A percentile compares a stretch with the other conserved stretches of the same genome.
Evolutionary conservation across 2,113 vertebrate species (phyloP).

Genomic region (Astatotilapia flaviijosephi): DNA sequence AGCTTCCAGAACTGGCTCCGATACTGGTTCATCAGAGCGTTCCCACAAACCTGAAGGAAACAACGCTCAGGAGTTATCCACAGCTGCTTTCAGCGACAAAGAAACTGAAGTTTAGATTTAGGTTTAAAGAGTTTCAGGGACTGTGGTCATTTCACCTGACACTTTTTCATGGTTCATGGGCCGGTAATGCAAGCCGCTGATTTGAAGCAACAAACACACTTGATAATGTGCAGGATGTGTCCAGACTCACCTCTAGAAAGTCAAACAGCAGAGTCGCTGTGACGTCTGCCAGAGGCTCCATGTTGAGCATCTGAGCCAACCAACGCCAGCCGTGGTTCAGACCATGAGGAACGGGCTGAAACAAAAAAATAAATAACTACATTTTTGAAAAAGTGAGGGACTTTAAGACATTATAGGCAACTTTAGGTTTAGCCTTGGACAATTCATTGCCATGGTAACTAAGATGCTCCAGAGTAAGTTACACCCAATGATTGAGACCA

Average conservation of each 20-base stretch:
- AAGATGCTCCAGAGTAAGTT: not conserved
- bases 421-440: not conserved
- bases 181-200: accelerated
- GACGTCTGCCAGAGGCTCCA: conserved; percentile 89
- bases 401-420: not conserved
- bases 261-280: conserved; percentile 89
- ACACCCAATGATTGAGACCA: accelerated
- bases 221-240: not conserved
- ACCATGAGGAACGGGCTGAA: conserved; percentile 81
- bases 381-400: not conserved
- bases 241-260: conserved; percentile 82
- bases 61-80: not conserved
- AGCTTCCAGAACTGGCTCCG: conserved; percentile 64
- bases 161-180: not conserved
- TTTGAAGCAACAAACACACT: not conserved
- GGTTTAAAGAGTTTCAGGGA: not conserved
- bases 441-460: accelerated
- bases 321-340: conserved; percentile 90
- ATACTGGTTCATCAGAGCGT: conserved; percentile 48
- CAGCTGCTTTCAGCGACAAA: not conserved
- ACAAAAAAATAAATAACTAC: not conserved
- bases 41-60: conserved; percentile 49
- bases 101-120: not conserved
- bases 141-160: not conserved
- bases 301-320: conserved; percentile 90